Evolutionary conservation across 1,140 invertebrate genomes (phyloP), one percentile per base, ranked within the genome.

Genomic region (Saccostrea cuccullata): DNA sequence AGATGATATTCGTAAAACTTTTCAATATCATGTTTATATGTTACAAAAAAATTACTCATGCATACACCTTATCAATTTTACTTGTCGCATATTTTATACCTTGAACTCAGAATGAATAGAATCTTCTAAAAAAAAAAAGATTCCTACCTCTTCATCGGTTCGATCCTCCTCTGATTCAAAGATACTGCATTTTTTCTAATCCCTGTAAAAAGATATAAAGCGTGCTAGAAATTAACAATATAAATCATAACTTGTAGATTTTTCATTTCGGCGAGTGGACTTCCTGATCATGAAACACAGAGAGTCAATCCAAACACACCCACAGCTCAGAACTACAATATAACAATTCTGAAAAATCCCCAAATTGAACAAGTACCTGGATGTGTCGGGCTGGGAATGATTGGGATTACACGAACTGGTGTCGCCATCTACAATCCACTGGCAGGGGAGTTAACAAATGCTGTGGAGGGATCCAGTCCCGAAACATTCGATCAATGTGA

Each of bases 401-500:
- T 87, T 11, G 86, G 73, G 30, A 87, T 87, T 23, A 82, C 86
- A 26, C 73, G 77, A 56, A 87, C 86, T 47, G 86, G 86, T 82
- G 86, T 87, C 23, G 86, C 86, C 77, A 82, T 87, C 56, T 87
- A 36, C 30, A 87, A 87, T 58, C 73, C 86, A 0, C n/a, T 87
- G 23, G 77, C 64, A 55, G 40, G 11, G 2, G 30, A 23, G 5
- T 30, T n/a, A 2, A n/a, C 60, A 20, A 86, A 86, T 23, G 85
- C 85, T 20, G 85, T 86, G 23, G 85, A 86, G 70, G 85, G 85
- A 17, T 23, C 85, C 1, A 55, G 9, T 73, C 36, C 30, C 0
- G 85, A 86, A 55, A 12, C n/a, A 0, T 87, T 89, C 70, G 89
- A 89, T 40, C 60, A 60, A 17, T 89, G 89, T 87, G 86, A 86